These are phyloP conservation scores for Clarias gariepinus DNA, from an alignment of 2,113 vertebrate species.

Conservation along the genomic window DNA sequence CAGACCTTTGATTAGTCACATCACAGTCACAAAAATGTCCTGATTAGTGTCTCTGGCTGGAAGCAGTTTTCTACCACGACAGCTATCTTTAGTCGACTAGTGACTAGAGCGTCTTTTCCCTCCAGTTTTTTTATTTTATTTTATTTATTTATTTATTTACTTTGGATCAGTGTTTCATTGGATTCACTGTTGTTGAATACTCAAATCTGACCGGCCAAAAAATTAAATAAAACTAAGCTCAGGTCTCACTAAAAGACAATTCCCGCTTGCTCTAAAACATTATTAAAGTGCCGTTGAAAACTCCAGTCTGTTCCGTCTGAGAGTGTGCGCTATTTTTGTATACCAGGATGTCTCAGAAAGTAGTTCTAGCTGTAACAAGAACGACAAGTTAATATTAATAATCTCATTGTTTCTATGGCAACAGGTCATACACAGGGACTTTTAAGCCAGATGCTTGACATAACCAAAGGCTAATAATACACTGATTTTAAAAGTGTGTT, in stretches of 20 bases:
- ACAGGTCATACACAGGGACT: neutral
- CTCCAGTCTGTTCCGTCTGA: neutral
- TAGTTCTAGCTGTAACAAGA: neutral
- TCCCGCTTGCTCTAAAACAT: neutral
- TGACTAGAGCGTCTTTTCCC: neutral
- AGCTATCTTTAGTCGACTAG: neutral
- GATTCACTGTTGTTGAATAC: no score
- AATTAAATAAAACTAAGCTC: neutral
- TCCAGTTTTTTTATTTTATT: neutral
- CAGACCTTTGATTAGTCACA: conserved; percentile 3
- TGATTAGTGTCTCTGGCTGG: neutral
- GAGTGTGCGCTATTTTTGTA: neutral
- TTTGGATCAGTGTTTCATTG: neutral
- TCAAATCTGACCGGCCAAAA: neutral
- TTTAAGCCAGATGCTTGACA: neutral
- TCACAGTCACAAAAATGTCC: neutral
- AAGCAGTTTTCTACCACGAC: neutral
- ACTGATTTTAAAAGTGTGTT: neutral
- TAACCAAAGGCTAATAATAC: neutral
- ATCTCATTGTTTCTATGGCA: neutral
- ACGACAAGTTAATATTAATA: neutral
- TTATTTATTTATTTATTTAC: no score
- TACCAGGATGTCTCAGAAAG: neutral
- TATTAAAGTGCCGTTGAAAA: neutral
- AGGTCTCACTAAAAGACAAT: neutral